These are phyloP conservation scores for Plebejus melissa DNA, from an alignment of 2,888 invertebrate species.

Conservation along the genomic window DNA sequence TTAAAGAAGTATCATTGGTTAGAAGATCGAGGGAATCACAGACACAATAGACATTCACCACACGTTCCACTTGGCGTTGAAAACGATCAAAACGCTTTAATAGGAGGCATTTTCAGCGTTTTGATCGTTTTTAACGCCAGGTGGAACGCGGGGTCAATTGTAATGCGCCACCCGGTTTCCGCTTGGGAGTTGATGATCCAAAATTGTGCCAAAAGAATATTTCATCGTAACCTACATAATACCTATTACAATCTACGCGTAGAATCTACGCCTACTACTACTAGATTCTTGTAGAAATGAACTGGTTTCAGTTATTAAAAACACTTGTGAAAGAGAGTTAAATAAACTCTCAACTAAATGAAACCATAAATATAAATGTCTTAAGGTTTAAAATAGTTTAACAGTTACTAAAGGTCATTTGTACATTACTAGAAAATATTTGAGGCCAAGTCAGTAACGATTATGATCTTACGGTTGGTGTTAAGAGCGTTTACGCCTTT, in stretches of 20 bases:
- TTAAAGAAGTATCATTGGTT: no score
- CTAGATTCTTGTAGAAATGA: not conserved
- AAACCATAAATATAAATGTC: not conserved
- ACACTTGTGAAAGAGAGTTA: constrained; percentile 10
- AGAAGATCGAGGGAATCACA: no score
- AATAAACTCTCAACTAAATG: no score
- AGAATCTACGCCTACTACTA: not conserved
- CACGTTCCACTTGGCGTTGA: no score
- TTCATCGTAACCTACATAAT: not conserved
- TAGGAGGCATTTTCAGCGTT: no score
- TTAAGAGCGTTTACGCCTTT: not conserved
- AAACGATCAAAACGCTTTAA: no score
- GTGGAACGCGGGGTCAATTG: no score
- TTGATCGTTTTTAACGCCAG: no score
- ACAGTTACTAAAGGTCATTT: not conserved
- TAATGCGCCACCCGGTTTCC: no score
- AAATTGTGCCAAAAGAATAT: not conserved
- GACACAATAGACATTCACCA: no score
- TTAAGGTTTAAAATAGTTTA: not conserved
- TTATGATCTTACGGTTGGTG: constrained; percentile 2
- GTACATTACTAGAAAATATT: not conserved
- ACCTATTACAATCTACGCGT: not conserved
- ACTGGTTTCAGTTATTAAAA: not conserved
- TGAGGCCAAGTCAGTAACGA: constrained; percentile 7
- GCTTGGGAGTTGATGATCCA: no score